Evolutionary conservation across 2,888 invertebrate species (phyloP).

Genomic region (Ormyrus rosae): DNA sequence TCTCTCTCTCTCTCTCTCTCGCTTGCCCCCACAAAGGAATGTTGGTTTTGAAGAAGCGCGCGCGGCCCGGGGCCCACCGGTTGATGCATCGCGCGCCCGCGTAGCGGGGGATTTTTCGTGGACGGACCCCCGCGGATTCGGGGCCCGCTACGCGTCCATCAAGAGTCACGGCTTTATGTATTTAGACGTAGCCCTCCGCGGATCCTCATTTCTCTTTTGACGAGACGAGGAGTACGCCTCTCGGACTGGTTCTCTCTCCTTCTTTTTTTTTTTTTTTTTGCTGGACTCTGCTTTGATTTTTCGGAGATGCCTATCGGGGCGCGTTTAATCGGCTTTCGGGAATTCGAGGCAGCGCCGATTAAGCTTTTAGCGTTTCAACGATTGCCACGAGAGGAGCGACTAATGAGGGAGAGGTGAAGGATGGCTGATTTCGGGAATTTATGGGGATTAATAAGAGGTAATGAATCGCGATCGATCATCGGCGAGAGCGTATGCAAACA

Average conservation of each 20-base stretch:
- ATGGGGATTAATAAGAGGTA: no score
- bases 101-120: conserved; percentile 65
- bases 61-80: conserved; percentile 65
- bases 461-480: no score
- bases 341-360: conserved; percentile 41
- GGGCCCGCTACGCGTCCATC: conserved; percentile 73
- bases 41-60: conserved; percentile 42
- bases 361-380: conserved; percentile 41
- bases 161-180: conserved; percentile 72
- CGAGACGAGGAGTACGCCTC: not conserved
- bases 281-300: conserved; percentile 44
- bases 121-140: conserved; percentile 68
- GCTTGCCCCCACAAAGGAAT: conserved; percentile 33
- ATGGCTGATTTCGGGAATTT: no score
- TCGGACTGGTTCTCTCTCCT: conserved; percentile 31
- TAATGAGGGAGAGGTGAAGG: no score
- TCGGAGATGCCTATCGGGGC: conserved; percentile 40
- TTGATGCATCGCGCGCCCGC: conserved; percentile 72
- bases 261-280: conserved; percentile 46
- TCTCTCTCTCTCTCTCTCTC: no score
- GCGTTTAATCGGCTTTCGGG: conserved; percentile 35
- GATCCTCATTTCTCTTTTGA: conserved; percentile 61
- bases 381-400: not conserved
- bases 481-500: no score
- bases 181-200: conserved; percentile 73